A percentile compares a stretch with the other conserved stretches of the same genome.
phyloP scores from a whole-genome alignment of 1,140 invertebrate genomes.

The Pogonomyrmex californicus region DNA sequence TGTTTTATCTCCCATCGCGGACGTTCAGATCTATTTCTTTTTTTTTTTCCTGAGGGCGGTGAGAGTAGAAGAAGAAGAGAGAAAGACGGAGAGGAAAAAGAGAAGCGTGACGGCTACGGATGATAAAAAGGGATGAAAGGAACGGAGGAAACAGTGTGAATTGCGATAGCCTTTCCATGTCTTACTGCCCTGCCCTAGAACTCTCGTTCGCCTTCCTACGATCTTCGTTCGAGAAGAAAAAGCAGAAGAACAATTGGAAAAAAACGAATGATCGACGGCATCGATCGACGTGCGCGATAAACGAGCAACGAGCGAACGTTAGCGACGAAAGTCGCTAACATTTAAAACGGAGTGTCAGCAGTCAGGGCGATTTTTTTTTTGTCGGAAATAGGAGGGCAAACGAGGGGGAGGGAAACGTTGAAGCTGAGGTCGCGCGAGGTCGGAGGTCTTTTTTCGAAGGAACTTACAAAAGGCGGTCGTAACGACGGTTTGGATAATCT shows the following conservation, averaged over 20 bases:
- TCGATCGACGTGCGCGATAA: not conserved
- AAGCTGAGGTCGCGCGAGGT: conserved; percentile 63
- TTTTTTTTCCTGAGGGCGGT: conserved; percentile 51
- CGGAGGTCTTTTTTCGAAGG: conserved; percentile 62
- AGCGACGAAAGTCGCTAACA: not conserved
- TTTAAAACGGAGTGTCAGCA: not conserved
- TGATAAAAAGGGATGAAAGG: conserved; percentile 47
- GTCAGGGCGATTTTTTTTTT: not conserved
- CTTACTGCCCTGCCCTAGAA: conserved; percentile 74
- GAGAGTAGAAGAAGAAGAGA: conserved; percentile 10
- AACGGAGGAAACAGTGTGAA: conserved; percentile 57
- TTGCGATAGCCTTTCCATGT: conserved; percentile 78
- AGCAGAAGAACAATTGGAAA: not conserved
- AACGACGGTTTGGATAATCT: conserved; percentile 76
- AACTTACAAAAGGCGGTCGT: conserved; percentile 49
- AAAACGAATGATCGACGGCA: conserved; percentile 8
- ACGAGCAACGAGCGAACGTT: not conserved
- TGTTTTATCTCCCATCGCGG: conserved; percentile 43
- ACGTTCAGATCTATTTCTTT: conserved; percentile 49
- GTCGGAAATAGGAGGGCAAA: conserved; percentile 28
- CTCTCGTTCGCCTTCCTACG: conserved; percentile 70
- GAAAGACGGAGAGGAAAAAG: not conserved
- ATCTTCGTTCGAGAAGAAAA: not conserved
- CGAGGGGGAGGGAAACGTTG: conserved; percentile 41
- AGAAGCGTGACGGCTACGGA: conserved; percentile 52